Evolutionary conservation across 2,113 vertebrate species (phyloP), one percentile per base, ranked within the genome.

Genomic region (Polypterus senegalus): DNA sequence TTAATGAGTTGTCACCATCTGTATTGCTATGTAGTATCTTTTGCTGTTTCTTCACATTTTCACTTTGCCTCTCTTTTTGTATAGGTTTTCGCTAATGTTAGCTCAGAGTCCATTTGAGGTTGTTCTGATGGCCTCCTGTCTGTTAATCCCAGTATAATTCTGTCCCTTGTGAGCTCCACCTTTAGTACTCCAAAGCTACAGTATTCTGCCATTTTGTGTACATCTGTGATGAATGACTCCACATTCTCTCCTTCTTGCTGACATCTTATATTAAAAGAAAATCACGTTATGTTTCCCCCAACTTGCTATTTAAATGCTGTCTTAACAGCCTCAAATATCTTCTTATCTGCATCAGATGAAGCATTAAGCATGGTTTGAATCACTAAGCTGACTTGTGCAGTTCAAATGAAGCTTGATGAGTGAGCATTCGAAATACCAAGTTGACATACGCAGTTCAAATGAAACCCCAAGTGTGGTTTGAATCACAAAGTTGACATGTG

Each of bases 1-100:
- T 46, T 4, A 46, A 9, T 44, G 57, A 44, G n/a, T n/a, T n/a
- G 7, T 58, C 57, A 5, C 47, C 44, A 46, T 7, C 4, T 58
- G 44, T 46, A 46, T 46, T 46, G 2, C 43, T 9, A 6, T 7
- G 57, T 7, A 58, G 4, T 5, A 58, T 27, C 9, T 44, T 27
- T 49, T 65, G 71, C 54, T 67, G 65, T 54, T 58, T 69, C 52
- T 63, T 67, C 4, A 67, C 62, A 47, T 49, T 62, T 27, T 72
- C 49, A 59, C 55, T 60, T 45, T n/a, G n/a, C 47, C 51, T 10
- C 9, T 61, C 61, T 58, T 61, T 58, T 48, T 61, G 59, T 44
- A 64, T 71, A 2, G 67, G 59, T n/a, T 27, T 56, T 71, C 7
- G n/a, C 61, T 7, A 63, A 9, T 0, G 58, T 65, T 7, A 66